These are phyloP conservation scores for Escarpia spicata DNA, from an alignment of 2,888 invertebrate genomes.

Conservation along the genomic window DNA sequence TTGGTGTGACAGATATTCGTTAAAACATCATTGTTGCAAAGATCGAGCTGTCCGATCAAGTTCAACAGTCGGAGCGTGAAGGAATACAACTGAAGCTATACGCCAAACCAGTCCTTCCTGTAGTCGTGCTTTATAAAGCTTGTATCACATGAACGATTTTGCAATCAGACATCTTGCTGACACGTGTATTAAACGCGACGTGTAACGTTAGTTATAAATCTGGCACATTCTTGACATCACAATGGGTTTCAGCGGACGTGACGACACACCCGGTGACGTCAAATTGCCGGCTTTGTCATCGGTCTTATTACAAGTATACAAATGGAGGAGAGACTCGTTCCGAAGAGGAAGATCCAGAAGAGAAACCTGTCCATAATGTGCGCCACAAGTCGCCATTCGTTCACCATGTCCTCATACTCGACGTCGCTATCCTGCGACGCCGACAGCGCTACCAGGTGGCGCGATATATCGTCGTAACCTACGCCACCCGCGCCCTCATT, in stretches of 20 bases:
- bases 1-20: neutral
- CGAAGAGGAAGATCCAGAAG: constrained; percentile 63
- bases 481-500: constrained; percentile 21
- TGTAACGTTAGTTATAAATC: neutral
- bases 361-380: constrained; percentile 62
- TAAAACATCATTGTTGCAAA: neutral
- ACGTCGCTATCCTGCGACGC: constrained; percentile 55
- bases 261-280: neutral
- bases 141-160: neutral
- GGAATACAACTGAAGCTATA: no score
- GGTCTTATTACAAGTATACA: constrained; percentile 63
- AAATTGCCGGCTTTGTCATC: constrained; percentile 52
- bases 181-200: neutral
- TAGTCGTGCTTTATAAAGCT: neutral
- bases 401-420: constrained; percentile 59
- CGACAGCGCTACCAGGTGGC: constrained; percentile 55
- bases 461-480: constrained; percentile 52
- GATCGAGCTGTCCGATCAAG: neutral
- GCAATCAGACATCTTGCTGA: neutral
- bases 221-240: neutral
- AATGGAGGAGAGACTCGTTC: constrained; percentile 58
- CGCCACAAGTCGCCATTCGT: constrained; percentile 65
- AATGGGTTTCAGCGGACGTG: neutral
- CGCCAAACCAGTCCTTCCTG: neutral
- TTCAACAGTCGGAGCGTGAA: neutral